Evolutionary conservation across 2,797 vertebrate species (phyloP), one percentile per base, ranked within the genome.

Genomic region (Macroramphosus scolopax): DNA sequence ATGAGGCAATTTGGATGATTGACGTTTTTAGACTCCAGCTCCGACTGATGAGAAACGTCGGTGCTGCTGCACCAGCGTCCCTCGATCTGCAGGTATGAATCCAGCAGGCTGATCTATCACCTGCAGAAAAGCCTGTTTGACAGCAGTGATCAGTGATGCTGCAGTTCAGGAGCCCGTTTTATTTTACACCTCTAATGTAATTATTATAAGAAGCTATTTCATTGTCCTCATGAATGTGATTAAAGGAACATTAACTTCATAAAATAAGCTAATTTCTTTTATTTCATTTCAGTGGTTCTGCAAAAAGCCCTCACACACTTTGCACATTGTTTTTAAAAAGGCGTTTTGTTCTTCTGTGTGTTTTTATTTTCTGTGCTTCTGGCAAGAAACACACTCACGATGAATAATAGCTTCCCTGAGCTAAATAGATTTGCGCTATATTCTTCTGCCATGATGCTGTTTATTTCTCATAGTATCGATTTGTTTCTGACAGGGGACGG

Each of bases 121-220:
- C 55, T 45, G 24, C 26, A n/a, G 39, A 22, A 46, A 68, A 51
- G 57, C 15, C 9, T 17, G 16, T 20, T 56, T 63, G 32, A 74
- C 37, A 13, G 30, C 55, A 54, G 67, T 48, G 9, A 82, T 77
- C 36, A 40, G n/a, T 49, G 49, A 78, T 79, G n/a, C 63, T 70
- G 66, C 72, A 65, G 75, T 63, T 75, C 45, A 65, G 61, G 51
- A 68, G 65, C n/a, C n/a, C n/a, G n/a, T n/a, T n/a, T n/a, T n/a
- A n/a, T n/a, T n/a, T n/a, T n/a, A n/a, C n/a, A n/a, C n/a, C n/a
- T n/a, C n/a, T n/a, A n/a, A n/a, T n/a, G n/a, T n/a, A n/a, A n/a
- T n/a, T n/a, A n/a, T n/a, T n/a, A n/a, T n/a, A n/a, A n/a, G n/a
- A n/a, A n/a, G n/a, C n/a, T n/a, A n/a, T n/a, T n/a, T n/a, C n/a